Conservation (phyloP, 2,888 invertebrate genomes). For the Gerris lacustris region DNA sequence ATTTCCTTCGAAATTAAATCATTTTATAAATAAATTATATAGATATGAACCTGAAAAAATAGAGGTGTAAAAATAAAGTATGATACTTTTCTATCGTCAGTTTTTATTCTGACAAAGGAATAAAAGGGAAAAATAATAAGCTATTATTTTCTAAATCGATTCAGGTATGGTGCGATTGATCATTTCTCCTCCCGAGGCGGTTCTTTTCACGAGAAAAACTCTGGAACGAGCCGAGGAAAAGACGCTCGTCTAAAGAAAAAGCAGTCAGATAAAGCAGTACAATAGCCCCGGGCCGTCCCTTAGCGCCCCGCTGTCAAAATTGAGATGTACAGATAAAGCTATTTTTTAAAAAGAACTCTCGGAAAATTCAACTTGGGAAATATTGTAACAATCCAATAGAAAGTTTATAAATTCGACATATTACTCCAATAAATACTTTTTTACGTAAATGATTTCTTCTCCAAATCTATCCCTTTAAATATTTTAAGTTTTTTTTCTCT, state of each 20-base stretch:
- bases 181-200: not conserved
- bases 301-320: not conserved
- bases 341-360: not conserved
- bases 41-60: too few species aligned
- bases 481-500: too few species aligned
- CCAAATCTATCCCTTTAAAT: too few species aligned
- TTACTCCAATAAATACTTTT: too few species aligned
- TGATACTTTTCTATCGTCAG: too few species aligned
- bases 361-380: not conserved
- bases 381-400: not conserved
- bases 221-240: not conserved
- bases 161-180: not conserved
- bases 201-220: not conserved
- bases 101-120: too few species aligned
- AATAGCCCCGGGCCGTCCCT: too few species aligned
- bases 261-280: not conserved
- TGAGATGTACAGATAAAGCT: not conserved
- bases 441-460: too few species aligned
- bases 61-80: too few species aligned
- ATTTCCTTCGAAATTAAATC: too few species aligned
- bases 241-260: not conserved
- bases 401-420: too few species aligned
- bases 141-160: slow-evolving; percentile 1
- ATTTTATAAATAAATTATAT: too few species aligned
- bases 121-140: not conserved